phyloP scores from a whole-genome alignment of 2,113 vertebrate genomes.

The Pholis gunnellus region DNA sequence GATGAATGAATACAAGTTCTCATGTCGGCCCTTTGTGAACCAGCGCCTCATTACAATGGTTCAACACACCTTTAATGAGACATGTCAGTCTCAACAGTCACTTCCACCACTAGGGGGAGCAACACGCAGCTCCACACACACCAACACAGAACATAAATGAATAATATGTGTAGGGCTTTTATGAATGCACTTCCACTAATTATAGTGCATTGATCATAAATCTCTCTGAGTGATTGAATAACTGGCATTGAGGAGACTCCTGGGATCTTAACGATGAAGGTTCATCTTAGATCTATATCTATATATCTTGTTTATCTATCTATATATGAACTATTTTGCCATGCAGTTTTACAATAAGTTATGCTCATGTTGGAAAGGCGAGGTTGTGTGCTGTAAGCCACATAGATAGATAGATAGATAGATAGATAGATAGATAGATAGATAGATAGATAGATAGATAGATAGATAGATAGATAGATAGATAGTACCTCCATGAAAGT shows the following conservation, averaged over 20 bases:
- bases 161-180: constrained; percentile 15
- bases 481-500: background rate
- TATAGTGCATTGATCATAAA: constrained; percentile 34
- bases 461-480: background rate
- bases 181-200: constrained; percentile 33
- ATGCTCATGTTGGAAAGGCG: background rate
- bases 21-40: background rate
- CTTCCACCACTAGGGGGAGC: constrained; percentile 48
- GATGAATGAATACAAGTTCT: background rate
- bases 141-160: constrained; percentile 11
- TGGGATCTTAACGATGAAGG: background rate
- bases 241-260: background rate
- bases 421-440: constrained; percentile 11
- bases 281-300: background rate
- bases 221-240: constrained; percentile 16
- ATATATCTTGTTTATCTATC: background rate
- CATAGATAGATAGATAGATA: constrained; percentile 27
- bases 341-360: background rate
- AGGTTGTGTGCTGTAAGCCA: background rate
- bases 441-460: constrained; percentile 37
- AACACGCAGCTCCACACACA: constrained; percentile 8
- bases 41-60: background rate
- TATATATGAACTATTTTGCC: background rate
- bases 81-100: background rate
- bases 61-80: background rate